Conservation (phyloP, 1,140 invertebrate species). For the Acromyrmex echinatior region DNA sequence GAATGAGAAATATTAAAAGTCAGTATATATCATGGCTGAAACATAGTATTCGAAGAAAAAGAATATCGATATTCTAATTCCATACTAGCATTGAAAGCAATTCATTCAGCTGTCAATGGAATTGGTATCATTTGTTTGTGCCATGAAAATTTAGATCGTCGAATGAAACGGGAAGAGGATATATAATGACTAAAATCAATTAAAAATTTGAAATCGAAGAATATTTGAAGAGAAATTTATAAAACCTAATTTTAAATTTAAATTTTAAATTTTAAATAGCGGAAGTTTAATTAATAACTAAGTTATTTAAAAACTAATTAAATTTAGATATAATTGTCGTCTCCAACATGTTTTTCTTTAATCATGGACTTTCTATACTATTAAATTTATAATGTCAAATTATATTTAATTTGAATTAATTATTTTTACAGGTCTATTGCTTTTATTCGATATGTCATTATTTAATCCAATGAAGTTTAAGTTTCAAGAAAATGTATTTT, state of each 20-base stretch:
- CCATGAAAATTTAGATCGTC: background rate
- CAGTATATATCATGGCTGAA: background rate
- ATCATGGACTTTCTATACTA: no score
- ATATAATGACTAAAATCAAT: background rate
- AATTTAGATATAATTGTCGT: no score
- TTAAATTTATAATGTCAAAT: no score
- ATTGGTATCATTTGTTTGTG: conserved; percentile 23
- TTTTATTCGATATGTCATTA: no score
- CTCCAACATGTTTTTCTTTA: no score
- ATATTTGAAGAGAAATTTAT: background rate
- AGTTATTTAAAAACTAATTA: no score
- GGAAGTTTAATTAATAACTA: no score
- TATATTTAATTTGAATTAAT: no score
- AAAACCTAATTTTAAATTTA: background rate
- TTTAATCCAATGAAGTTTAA: no score
- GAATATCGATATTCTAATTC: background rate
- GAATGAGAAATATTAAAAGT: background rate
- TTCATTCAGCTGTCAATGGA: conserved; percentile 31
- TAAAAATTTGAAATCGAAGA: background rate
- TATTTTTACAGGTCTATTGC: no score
- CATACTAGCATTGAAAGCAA: background rate
- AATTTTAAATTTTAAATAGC: background rate
- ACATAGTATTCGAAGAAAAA: background rate
- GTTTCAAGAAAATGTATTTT: no score
- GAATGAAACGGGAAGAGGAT: background rate